Base-by-base conservation (phyloP, 2,888 invertebrate genomes). In the Neoaliturus tenellus region DNA sequence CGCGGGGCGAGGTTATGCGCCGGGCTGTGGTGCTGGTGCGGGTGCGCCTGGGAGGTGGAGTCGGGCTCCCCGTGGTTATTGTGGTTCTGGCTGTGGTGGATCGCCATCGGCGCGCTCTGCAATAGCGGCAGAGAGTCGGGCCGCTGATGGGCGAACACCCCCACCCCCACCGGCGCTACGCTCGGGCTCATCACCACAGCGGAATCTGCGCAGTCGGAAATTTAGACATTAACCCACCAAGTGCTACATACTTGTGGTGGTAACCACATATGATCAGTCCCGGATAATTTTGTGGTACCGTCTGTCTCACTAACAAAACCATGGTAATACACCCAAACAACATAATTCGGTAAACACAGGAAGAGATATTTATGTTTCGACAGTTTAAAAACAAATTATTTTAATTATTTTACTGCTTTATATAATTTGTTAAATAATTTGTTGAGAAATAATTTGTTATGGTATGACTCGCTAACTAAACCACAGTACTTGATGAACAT, bases 161-260 rank as follows among this genome's bases (percentile, higher is more conserved):
- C 33, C 35, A 69, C 69, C 0, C 31, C 31, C 25, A 58, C 67
- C n/a, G 67, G 67, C n/a, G n/a, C n/a, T n/a, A n/a, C n/a, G 10
- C 35, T 35, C 14, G 75, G 75, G 14, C 20, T 75, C 75, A 75
- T 75, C 75, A 75, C 75, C 25, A 75, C 75, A 35, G 75, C 75
- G 6, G 75, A 75, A 23, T 75, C 75, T 75, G 31, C 6, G 48
- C 3, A n/a, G n/a, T n/a, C n/a, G n/a, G n/a, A n/a, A n/a, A n/a
- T n/a, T n/a, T n/a, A n/a, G n/a, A n/a, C n/a, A 55, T 55, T 55
- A 48, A 10, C 48, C 48, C 48, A 17, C 17, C 8, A 48, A 48
- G 14, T 17, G 48, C 48, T 14, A 48, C 5, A n/a, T n/a, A n/a
- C n/a, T n/a, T n/a, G n/a, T n/a, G n/a, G n/a, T 48, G 48, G 12